Conservation (phyloP, 2,888 invertebrate genomes). For the Eupelmus urozonus region DNA sequence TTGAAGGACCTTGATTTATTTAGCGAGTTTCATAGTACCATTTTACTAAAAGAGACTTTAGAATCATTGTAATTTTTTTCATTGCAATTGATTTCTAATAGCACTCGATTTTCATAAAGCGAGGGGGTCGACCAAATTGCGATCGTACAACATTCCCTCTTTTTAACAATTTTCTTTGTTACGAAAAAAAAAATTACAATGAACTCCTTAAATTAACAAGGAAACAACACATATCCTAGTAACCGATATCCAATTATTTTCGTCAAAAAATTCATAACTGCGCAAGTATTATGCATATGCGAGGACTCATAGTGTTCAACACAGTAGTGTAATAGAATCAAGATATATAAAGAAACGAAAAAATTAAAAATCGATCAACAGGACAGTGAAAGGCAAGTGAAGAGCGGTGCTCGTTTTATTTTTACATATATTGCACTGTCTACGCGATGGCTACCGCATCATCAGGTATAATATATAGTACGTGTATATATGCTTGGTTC, state of each 20-base stretch:
- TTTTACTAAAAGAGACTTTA: too few species aligned
- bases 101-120: too few species aligned
- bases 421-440: constrained; percentile 65
- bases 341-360: constrained; percentile 19
- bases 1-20: constrained; percentile 29
- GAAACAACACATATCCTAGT: background rate
- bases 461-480: constrained; percentile 60
- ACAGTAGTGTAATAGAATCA: too few species aligned
- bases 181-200: background rate
- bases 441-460: constrained; percentile 66
- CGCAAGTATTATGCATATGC: constrained; percentile 52
- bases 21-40: background rate
- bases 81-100: background rate
- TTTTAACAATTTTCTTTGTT: too few species aligned
- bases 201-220: background rate
- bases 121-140: too few species aligned
- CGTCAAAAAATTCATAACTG: background rate
- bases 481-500: constrained; percentile 60
- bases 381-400: constrained; percentile 41
- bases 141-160: too few species aligned
- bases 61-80: background rate
- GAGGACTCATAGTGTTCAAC: constrained; percentile 36
- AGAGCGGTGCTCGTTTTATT: constrained; percentile 59
- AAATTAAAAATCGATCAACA: constrained; percentile 42
- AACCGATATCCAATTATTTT: background rate